These are phyloP conservation scores for Melanotaenia duboulayi DNA, from an alignment of 2,113 vertebrate species.

Conservation along the genomic window DNA sequence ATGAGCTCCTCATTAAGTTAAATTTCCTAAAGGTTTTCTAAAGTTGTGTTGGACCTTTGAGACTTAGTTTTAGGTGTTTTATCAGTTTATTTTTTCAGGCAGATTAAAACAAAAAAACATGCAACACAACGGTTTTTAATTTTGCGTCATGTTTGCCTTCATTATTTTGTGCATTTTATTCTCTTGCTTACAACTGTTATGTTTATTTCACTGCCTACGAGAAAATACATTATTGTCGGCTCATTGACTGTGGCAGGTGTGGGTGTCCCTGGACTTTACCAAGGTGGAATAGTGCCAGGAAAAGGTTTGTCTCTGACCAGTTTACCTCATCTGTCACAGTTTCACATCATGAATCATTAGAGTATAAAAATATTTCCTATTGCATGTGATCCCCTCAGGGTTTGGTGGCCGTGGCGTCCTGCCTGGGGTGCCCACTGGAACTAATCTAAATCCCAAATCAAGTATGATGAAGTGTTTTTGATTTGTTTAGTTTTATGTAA, in stretches of 20 bases:
- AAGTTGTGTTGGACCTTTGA: background rate
- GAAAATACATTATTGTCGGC: background rate
- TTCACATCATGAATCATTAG: background rate
- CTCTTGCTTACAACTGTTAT: background rate
- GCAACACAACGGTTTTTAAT: background rate
- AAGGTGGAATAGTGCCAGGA: conserved; percentile 80
- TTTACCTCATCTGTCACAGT: background rate
- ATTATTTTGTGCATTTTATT: background rate
- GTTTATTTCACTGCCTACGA: background rate
- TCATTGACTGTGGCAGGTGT: conserved; percentile 69
- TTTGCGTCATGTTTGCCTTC: conserved; percentile 16
- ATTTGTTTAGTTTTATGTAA: background rate
- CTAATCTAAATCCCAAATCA: conserved; percentile 88
- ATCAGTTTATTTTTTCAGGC: too few species aligned
- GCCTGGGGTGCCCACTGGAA: conserved; percentile 93
- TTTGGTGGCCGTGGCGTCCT: conserved; percentile 91
- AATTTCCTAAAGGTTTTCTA: background rate
- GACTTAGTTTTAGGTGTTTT: background rate
- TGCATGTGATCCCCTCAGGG: conserved; percentile 75
- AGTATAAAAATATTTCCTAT: background rate
- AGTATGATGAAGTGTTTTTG: conserved; percentile 55
- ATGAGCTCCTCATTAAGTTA: background rate
- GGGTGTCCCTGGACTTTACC: conserved; percentile 83
- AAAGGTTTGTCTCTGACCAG: conserved; percentile 69
- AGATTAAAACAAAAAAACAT: too few species aligned